Evolutionary conservation across 2,888 invertebrate genomes (phyloP), one percentile per base, ranked within the genome.

Genomic region (Muscina levida): DNA sequence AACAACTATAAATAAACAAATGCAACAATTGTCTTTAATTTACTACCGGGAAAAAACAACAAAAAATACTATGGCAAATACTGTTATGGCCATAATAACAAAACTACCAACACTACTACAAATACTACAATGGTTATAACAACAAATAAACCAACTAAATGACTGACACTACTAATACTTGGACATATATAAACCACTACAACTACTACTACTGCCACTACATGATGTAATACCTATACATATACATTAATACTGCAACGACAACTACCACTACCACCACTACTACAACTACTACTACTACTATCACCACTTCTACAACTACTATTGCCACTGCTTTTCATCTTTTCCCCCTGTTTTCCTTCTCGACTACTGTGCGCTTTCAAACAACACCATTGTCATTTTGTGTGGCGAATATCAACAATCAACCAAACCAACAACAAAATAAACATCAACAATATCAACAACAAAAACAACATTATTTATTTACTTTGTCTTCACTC

Each of bases 181-280:
- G n/a, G n/a, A n/a, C n/a, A n/a, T n/a, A n/a, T n/a, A n/a, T n/a
- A 77, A 71, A 75, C 73, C 68, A 70, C 72, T 72, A 77, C 71
- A 57, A 79, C 77, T 31, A 73, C 73, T 62, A 56, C 76, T 74
- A 24, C 53, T 53, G 17, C 22, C 11, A 15, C 19, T n/a, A 31
- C 19, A n/a, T n/a, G n/a, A n/a, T n/a, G n/a, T n/a, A n/a, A n/a
- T n/a, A n/a, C n/a, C n/a, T n/a, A n/a, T 31, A 31, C 31, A 8
- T 3, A 3, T 31, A 42, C 68, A n/a, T n/a, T 53, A 65, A 65
- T 46, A 72, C 31, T 31, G 8, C 31, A 31, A 31, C 8, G 31
- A 66, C 71, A 79, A 70, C 62, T 59, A 74, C 77, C 46, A 76
- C 75, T 62, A 42, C 68, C 53, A 62, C 81, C 66, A 77, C 74